phyloP scores from a whole-genome alignment of 2,113 vertebrate genomes.

The Orientallactaga bullata region DNA sequence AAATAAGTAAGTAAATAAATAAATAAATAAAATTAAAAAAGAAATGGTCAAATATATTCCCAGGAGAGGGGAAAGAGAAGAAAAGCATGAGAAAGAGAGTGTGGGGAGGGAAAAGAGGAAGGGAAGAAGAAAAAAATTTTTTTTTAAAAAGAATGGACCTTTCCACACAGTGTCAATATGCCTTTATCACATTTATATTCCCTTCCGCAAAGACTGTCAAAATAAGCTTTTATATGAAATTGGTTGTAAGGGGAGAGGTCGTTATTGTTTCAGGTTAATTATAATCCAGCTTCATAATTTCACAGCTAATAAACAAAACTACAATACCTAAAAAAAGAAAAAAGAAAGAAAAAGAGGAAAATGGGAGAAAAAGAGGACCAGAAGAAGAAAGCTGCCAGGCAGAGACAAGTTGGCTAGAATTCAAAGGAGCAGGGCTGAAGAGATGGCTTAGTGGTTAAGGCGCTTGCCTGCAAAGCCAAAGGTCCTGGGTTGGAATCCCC shows the following conservation, averaged over 20 bases:
- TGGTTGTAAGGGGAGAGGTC: background rate
- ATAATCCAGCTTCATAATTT: background rate
- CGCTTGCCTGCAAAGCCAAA: no score
- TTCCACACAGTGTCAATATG: background rate
- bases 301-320: conserved; percentile 44
- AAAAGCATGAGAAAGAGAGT: background rate
- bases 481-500: no score
- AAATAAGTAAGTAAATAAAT: no score
- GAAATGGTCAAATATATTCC: background rate
- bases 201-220: conserved; percentile 24
- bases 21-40: no score
- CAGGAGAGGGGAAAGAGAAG: background rate
- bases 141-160: no score
- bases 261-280: conserved; percentile 31
- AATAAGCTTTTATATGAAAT: conserved; percentile 56
- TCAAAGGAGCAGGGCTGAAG: no score
- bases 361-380: background rate
- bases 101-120: background rate
- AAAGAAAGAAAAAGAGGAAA: no score
- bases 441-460: no score
- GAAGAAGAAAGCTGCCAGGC: background rate
- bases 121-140: background rate
- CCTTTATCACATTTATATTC: conserved; percentile 54
- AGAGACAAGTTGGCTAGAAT: background rate
- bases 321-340: background rate